phyloP scores from a whole-genome alignment of 2,888 invertebrate genomes.

The Sepioteuthis lessoniana region DNA sequence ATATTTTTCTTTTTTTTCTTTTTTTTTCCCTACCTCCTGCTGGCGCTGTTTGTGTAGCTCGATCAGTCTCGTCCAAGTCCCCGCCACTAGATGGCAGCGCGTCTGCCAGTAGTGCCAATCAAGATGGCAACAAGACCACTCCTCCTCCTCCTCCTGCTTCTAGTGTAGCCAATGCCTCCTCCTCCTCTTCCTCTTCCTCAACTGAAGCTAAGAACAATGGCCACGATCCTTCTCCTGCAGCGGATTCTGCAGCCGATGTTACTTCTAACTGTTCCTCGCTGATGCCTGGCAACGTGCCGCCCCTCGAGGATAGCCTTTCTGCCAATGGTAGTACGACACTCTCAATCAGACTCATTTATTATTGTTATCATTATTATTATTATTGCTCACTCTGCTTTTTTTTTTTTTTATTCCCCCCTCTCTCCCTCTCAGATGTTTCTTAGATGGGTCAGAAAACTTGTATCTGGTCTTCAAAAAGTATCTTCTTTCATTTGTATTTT shows the following conservation, averaged over 20 bases:
- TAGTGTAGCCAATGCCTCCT: conserved; percentile 44
- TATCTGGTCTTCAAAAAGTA: too few relatives aligned
- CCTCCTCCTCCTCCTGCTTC: conserved; percentile 36
- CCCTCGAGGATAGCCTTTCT: conserved; percentile 46
- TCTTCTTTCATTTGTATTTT: too few relatives aligned
- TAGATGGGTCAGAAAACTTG: too few relatives aligned
- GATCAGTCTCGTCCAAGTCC: conserved; percentile 39
- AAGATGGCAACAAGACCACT: not conserved
- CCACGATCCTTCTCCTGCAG: not conserved
- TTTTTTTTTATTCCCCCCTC: too few relatives aligned
- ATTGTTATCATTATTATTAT: not conserved
- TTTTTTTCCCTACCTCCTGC: not conserved
- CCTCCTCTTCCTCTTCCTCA: not conserved
- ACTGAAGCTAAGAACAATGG: not conserved
- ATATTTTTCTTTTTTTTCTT: not conserved
- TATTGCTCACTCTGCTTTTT: too few relatives aligned
- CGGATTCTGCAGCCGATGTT: conserved; percentile 24
- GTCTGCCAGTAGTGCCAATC: conserved; percentile 36
- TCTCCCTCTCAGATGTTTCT: too few relatives aligned
- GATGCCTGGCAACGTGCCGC: conserved; percentile 41
- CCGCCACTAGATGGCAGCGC: conserved; percentile 35
- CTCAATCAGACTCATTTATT: conserved; percentile 12
- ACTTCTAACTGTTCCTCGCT: conserved; percentile 46
- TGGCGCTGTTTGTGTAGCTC: conserved; percentile 38
- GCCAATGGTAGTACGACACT: conserved; percentile 46